Percentiles rank a stretch among this genome's conserved stretches.
Conservation (phyloP, 2,888 invertebrate species). For the Resseliella maxima region DNA sequence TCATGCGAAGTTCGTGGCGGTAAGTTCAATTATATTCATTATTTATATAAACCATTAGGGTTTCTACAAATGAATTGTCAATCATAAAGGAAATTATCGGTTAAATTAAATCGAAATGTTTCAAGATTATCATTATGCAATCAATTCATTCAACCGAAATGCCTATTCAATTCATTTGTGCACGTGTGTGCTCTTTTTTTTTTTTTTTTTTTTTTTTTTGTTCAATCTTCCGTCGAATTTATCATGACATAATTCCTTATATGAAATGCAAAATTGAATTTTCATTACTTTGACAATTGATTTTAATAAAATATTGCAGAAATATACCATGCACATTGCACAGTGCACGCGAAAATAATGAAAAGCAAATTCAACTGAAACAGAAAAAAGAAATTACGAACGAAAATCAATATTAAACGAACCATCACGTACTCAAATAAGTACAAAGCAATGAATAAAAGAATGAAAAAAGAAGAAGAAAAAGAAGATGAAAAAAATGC, state of each 20-base stretch:
- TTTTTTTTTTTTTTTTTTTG: neutral
- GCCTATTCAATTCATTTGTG: neutral
- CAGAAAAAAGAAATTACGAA: too few relatives aligned
- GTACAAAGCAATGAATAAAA: too few relatives aligned
- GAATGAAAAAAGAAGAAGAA: too few relatives aligned
- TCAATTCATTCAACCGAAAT: neutral
- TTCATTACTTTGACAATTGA: constrained; percentile 36
- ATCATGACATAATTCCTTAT: neutral
- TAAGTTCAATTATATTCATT: constrained; percentile 69
- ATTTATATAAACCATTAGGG: constrained; percentile 57
- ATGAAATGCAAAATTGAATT: constrained; percentile 5
- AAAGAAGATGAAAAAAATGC: too few relatives aligned
- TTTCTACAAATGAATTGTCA: constrained; percentile 5
- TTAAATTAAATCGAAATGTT: neutral
- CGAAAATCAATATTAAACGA: too few relatives aligned
- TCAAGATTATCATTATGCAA: neutral
- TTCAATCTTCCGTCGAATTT: neutral
- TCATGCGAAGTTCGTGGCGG: constrained; percentile 91
- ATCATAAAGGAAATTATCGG: neutral
- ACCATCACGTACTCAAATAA: too few relatives aligned
- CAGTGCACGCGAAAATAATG: neutral
- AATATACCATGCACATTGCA: neutral
- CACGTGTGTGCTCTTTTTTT: neutral
- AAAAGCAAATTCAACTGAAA: neutral
- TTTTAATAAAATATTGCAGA: neutral